These are phyloP conservation scores for Saguinus midas DNA, from an alignment of 2,113 vertebrate genomes.

Conservation along the genomic window DNA sequence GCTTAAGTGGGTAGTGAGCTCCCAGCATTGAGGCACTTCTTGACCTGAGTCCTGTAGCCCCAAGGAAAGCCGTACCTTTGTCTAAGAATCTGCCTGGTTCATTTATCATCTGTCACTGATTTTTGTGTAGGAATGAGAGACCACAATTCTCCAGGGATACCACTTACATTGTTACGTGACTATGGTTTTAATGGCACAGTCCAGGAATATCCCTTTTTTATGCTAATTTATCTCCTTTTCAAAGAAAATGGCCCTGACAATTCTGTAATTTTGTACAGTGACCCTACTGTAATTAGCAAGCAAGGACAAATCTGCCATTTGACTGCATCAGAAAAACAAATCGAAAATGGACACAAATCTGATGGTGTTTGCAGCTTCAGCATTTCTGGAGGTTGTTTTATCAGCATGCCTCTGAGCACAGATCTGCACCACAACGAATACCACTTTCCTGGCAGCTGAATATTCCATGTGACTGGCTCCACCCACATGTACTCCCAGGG, in stretches of 20 bases:
- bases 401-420: not conserved
- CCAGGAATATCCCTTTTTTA: constrained; percentile 64
- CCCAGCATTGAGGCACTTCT: not conserved
- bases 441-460: not conserved
- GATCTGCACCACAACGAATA: fast-evolving
- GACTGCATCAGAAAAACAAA: not conserved
- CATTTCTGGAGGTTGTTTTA: not conserved
- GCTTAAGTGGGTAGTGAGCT: not conserved
- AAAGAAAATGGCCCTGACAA: constrained; percentile 67
- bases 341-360: not conserved
- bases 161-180: constrained; percentile 51
- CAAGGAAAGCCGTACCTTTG: constrained; percentile 44
- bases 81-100: constrained; percentile 33
- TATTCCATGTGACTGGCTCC: not conserved
- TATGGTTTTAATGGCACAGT: constrained; percentile 57
- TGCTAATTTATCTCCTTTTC: constrained; percentile 70
- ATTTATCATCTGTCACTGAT: constrained; percentile 55
- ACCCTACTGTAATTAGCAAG: constrained; percentile 38
- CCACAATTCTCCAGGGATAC: constrained; percentile 55
- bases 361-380: not conserved
- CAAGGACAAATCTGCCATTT: constrained; percentile 4
- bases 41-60: not conserved
- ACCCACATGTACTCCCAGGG: not conserved
- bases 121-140: constrained; percentile 56
- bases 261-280: constrained; percentile 61